These are phyloP conservation scores for Etheostoma perlongum DNA, from an alignment of 2,797 vertebrate species.

Conservation along the genomic window DNA sequence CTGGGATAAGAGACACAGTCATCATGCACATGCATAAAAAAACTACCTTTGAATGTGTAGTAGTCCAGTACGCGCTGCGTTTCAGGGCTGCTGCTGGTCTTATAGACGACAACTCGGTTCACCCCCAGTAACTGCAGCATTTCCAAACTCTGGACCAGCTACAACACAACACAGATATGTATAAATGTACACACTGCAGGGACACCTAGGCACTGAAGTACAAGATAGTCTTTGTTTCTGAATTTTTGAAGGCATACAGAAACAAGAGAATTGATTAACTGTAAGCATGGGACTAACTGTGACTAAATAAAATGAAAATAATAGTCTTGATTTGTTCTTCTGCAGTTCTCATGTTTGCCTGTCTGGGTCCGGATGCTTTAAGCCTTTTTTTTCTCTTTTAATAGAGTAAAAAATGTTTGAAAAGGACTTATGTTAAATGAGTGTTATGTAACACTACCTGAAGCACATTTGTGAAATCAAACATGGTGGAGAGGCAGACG, in stretches of 20 bases:
- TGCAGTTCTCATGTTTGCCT: neutral
- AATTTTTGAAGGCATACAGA: neutral
- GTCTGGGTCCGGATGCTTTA: neutral
- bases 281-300: no score
- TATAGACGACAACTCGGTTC: slow-evolving; percentile 70
- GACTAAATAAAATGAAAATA: neutral
- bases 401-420: neutral
- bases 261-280: neutral
- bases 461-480: slow-evolving; percentile 70
- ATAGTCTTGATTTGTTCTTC: neutral
- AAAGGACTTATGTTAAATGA: neutral
- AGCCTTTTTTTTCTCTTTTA: neutral
- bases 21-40: neutral
- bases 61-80: slow-evolving; percentile 68
- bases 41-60: slow-evolving; percentile 57
- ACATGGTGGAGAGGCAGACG: slow-evolving; percentile 77
- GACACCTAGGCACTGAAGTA: neutral
- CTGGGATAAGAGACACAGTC: neutral
- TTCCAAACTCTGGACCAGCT: slow-evolving; percentile 75
- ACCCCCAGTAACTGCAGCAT: slow-evolving; percentile 75
- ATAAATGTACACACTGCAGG: neutral
- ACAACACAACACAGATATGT: neutral
- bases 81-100: slow-evolving; percentile 59
- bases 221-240: no score
- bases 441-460: slow-evolving; percentile 38